A percentile compares a stretch with the other conserved stretches of the same genome.
These are phyloP conservation scores for Cryptotermes secundus DNA, from an alignment of 1,140 invertebrate genomes.

Conservation along the genomic window DNA sequence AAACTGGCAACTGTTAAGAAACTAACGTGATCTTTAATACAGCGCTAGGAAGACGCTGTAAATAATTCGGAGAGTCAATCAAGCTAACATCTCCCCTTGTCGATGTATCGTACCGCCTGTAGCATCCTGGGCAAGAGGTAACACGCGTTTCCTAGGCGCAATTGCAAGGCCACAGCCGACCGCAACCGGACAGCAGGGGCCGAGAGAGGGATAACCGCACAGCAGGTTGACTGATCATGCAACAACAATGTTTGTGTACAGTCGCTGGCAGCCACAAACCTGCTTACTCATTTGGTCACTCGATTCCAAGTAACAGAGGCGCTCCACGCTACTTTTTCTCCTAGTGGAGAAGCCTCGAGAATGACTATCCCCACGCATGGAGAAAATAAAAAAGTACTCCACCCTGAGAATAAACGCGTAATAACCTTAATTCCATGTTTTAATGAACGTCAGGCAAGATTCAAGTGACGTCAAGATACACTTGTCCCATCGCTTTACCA, in stretches of 20 bases:
- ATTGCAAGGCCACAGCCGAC: not conserved
- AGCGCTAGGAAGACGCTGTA: not conserved
- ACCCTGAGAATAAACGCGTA: not conserved
- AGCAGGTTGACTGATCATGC: conserved; percentile 9
- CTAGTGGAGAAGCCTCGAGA: not conserved
- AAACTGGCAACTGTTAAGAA: not conserved
- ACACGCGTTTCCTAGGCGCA: not conserved
- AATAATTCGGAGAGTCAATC: not conserved
- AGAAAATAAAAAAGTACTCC: not conserved
- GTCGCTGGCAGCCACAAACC: not conserved
- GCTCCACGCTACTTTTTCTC: not conserved
- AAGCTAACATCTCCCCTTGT: not conserved
- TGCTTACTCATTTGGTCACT: not conserved
- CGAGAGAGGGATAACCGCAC: not conserved
- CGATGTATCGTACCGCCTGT: not conserved
- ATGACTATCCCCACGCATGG: not conserved
- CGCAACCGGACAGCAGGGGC: not conserved
- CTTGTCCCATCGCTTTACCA: too few species aligned
- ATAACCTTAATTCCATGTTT: not conserved
- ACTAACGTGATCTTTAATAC: not conserved
- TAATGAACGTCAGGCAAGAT: not conserved
- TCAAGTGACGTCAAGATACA: not conserved
- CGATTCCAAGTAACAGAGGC: not conserved
- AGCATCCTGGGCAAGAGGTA: not conserved
- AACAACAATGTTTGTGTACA: conserved; percentile 7